Base-by-base conservation (phyloP, 2,888 invertebrate species). In the Pemphredon lugubris region DNA sequence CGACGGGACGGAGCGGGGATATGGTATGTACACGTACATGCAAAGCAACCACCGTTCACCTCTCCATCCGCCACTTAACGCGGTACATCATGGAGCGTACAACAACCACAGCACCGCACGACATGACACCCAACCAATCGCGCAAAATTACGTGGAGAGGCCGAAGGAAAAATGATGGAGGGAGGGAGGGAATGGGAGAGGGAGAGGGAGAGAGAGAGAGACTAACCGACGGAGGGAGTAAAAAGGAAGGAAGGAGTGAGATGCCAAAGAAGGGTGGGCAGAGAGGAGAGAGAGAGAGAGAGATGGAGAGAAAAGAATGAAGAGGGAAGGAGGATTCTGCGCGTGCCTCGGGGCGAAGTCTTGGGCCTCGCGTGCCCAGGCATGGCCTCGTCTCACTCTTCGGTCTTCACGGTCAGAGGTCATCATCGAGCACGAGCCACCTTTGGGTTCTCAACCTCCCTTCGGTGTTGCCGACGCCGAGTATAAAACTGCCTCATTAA, bases 361-460 rank as follows among this genome's bases (percentile, higher is more conserved):
- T 78, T 81, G 83, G 84, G 83, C 83, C 83, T 88, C 88, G 88
- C 87, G 88, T 88, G 88, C 86, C 87, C 84, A 77, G 75, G 81
- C 82, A 83, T 84, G 84, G 83, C 83, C 84, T 85, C 86, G 86
- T 83, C 83, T 84, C 83, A 81, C 80, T 85, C 83, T 79, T 80
- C 78, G 75, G 82, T 84, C 83, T 84, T 87, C 81, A 84, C 84
- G 88, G 89, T 89, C 89, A 89, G 84, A 89, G 89, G 88, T 89
- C 89, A 86, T 81, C 82, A 76, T 84, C 84, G 85, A 88, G 87
- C 89, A 89, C 88, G 88, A 89, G 88, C 88, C 88, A 87, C 84
- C 86, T 83, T 83, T 61, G 82, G 86, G 87, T 86, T 87, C 87
- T 88, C 85, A 87, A 86, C 85, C 79, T 80, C 57, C 69, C 69